phyloP scores from a whole-genome alignment of 2,888 invertebrate species.

The Dasysyrphus tricinctus region DNA sequence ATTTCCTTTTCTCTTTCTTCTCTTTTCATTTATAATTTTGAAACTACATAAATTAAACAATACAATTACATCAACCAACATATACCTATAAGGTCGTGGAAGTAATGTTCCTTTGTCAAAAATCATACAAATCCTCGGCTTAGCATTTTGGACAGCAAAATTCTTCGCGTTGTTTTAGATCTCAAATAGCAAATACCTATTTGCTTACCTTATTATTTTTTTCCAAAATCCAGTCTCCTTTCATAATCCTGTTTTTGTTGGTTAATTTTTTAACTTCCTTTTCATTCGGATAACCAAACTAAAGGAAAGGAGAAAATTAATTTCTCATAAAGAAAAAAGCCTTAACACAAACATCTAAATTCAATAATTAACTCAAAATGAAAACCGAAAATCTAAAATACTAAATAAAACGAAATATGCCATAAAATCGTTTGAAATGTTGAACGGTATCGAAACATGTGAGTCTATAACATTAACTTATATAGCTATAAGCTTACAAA shows the following conservation, averaged over 20 bases:
- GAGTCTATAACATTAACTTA: conserved; percentile 75
- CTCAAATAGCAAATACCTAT: too few species aligned
- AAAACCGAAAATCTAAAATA: neutral
- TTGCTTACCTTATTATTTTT: conserved; percentile 31
- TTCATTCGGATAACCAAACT: conserved; percentile 37
- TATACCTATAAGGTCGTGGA: conserved; percentile 81
- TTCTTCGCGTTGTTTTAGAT: conserved; percentile 61
- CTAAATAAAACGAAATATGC: conserved; percentile 8
- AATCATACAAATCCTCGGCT: conserved; percentile 82
- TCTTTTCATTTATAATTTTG: conserved; percentile 67
- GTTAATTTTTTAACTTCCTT: conserved; percentile 13
- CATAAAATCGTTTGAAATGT: conserved; percentile 53
- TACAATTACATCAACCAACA: conserved; percentile 39
- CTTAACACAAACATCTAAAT: conserved; percentile 10
- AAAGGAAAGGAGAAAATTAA: conserved; percentile 56
- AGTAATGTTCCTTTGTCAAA: conserved; percentile 82
- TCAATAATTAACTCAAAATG: conserved; percentile 2
- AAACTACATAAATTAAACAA: conserved; percentile 47
- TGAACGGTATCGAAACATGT: conserved; percentile 75
- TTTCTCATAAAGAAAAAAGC: neutral
- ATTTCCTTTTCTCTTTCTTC: conserved; percentile 75
- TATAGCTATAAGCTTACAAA: conserved; percentile 67
- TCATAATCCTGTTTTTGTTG: neutral
- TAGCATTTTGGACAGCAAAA: conserved; percentile 80
- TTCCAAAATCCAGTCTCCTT: neutral